Evolutionary conservation across 2,797 vertebrate genomes (phyloP), one percentile per base, ranked within the genome.

Genomic region (Antrozous pallidus): DNA sequence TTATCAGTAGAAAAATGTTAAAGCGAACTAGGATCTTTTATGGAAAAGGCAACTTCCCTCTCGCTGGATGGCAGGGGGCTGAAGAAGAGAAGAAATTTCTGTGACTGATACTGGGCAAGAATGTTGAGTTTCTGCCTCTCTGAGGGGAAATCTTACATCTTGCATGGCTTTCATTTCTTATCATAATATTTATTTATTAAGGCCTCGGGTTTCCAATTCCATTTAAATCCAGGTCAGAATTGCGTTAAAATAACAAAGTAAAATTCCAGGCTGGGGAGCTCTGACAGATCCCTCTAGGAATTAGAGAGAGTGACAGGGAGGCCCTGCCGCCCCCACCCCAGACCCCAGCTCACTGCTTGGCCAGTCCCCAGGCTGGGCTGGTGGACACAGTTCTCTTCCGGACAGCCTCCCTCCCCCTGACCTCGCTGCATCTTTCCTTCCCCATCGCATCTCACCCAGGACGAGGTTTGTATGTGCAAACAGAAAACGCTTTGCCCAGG

Each of bases 121-220:
- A 98, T 98, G 97, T 97, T 96, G 93, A 86, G 82, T 97, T 98
- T 97, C 98, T 97, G 96, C 97, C 96, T 97, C 90, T 91, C 95
- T 94, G 92, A 96, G 92, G 94, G 94, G 93, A 96, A 96, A 98
- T 98, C 98, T 97, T 97, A 96, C 96, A 96, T 98, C 97, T 96
- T 97, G 97, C 97, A 97, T 97, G 98, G 97, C 97, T 98, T 98
- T 98, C 98, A 97, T 98, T 98, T 98, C 98, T 98, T 98, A 98
- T 98, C 98, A 98, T 98, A 98, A 98, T 98, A 98, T 98, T 98
- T 98, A 98, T 98, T 98, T 98, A 98, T 98, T 98, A 98, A 98
- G 97, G 97, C 97, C 97, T 96, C 91, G 93, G 98, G 98, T 98
- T 98, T 98, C 98, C 98, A 98, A 97, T 98, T 98, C 98, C 98